Base-by-base conservation (phyloP, 2,888 invertebrate species). In the Himalopsyche kuldschensis region DNA sequence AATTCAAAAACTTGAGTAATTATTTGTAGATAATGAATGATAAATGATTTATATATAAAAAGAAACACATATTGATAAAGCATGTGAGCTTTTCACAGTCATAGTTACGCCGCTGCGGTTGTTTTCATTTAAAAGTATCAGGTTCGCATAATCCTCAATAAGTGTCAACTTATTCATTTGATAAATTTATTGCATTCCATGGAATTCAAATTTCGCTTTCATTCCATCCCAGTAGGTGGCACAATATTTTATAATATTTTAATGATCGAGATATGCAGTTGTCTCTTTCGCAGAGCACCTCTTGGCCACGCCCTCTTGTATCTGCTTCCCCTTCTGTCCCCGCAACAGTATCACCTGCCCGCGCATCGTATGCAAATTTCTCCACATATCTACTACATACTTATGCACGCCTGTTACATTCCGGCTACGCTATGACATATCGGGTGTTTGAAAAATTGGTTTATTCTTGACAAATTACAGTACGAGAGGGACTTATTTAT, bases 231-330 rank as follows among this genome's bases (percentile, higher is more conserved):
- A 55, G 55, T 32, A 79, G 75, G 82, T 78, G 78, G 80, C 79
- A 79, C 75, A 48, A 75, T 63, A 69, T 69, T 75, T 84, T 81
- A 80, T 81, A 85, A 84, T 84, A 85, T 84, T 84, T 82, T 85
- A 85, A 85, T 85, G 85, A 85, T 76, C 69, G 75, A 41, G 27
- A 30, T 41, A 31, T 41, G 46, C 32, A 4, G 27, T 41, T 41
- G 17, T 75, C 80, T 82, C 78, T 55, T n/a, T 78, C 82, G 31
- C 48, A 24, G 79, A 79, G 69, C 75, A 48, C 46, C 82, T 79
- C 46, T 75, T 48, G 77, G 46, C 81, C 84, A 84, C 85, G 83
- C 85, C 83, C 46, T 41, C 55, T 31, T 55, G 20, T 75, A 27
- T 63, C 80, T 77, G 79, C 15, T 63, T 79, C 76, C 76, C 81